Conservation (phyloP, 2,113 vertebrate species). For the Ailurus styani region DNA sequence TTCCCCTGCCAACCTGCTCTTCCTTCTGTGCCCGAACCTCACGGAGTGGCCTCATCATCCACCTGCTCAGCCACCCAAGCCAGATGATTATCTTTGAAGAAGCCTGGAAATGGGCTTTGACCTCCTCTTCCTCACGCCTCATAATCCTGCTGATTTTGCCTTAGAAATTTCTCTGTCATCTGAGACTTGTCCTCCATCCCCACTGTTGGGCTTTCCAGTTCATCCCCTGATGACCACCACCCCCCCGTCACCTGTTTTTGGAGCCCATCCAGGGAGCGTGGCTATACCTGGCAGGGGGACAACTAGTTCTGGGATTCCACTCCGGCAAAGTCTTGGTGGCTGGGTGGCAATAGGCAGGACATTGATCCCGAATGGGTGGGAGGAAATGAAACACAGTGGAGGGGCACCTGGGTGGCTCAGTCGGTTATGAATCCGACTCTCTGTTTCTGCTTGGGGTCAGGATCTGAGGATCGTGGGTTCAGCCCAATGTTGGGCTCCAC, state of each 20-base stretch:
- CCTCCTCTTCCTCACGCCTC: neutral
- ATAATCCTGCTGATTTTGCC: neutral
- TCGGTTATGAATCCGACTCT: neutral
- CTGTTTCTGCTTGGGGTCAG: neutral
- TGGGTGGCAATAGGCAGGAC: neutral
- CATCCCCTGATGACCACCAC: neutral
- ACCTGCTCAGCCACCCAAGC: neutral
- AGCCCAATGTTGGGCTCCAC: neutral
- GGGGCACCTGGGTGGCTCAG: no score
- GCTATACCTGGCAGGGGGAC: neutral
- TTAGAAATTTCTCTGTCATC: neutral
- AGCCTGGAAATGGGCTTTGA: neutral
- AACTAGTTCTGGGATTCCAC: neutral
- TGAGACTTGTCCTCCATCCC: neutral
- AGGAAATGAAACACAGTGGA: neutral
- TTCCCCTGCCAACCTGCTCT: neutral
- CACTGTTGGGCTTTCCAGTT: neutral
- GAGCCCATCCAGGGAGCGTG: neutral
- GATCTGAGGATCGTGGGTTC: neutral
- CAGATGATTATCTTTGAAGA: neutral
- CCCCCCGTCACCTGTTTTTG: neutral
- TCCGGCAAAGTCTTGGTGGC: neutral
- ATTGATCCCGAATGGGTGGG: neutral
- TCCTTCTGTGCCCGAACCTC: neutral
- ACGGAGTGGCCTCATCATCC: neutral